phyloP scores from a whole-genome alignment of 1,140 invertebrate genomes.

The Dufourea novaeangliae region DNA sequence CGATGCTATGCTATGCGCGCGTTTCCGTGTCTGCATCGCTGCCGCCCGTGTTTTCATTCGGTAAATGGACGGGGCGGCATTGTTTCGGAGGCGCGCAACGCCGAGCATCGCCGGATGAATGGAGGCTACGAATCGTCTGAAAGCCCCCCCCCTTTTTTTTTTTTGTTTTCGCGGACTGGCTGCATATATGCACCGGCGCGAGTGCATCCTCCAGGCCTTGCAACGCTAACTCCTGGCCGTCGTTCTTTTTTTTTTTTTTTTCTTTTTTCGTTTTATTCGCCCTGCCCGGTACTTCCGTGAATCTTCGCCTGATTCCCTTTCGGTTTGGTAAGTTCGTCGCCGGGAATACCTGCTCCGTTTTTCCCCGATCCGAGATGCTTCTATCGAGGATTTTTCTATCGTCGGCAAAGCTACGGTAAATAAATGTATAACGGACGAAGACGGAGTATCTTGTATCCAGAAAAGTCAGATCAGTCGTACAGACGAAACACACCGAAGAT shows the following conservation, averaged over 20 bases:
- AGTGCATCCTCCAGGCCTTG: constrained; percentile 21
- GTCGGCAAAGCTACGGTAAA: no score
- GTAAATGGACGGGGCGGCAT: constrained; percentile 45
- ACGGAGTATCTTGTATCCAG: no score
- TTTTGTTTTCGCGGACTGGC: constrained; percentile 30
- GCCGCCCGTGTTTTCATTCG: constrained; percentile 51
- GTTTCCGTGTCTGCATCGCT: constrained; percentile 33
- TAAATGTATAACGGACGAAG: no score
- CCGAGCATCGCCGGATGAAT: constrained; percentile 39
- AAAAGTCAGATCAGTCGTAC: no score
- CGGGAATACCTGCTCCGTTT: no score
- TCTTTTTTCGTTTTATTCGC: not conserved
- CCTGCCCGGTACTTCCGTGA: no score
- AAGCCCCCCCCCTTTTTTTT: no score
- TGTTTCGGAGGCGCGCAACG: constrained; percentile 33
- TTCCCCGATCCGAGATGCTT: no score
- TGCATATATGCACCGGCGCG: not conserved
- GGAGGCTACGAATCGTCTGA: constrained; percentile 48
- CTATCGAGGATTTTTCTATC: no score
- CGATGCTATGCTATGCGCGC: no score
- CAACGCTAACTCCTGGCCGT: constrained; percentile 15
- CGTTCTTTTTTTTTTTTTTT: constrained; percentile 4
- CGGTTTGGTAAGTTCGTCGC: not conserved
- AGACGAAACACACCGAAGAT: no score
- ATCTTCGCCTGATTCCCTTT: not conserved